Base-by-base conservation (phyloP, 2,888 invertebrate genomes). In the Hedychridium roseum region DNA sequence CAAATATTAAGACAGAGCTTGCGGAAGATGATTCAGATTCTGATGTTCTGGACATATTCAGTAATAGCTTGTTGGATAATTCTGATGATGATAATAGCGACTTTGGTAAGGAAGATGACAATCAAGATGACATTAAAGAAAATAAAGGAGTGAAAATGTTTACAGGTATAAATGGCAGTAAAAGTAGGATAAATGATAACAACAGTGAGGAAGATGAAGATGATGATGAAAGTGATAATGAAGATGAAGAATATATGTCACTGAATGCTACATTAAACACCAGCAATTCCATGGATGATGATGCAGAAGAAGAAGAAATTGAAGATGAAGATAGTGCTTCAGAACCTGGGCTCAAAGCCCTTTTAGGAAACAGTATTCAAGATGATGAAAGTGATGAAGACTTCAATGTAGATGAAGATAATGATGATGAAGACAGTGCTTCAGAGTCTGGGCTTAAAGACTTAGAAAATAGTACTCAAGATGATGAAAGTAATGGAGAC, bases 141-240 rank as follows among this genome's bases (percentile, higher is more conserved):
- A 43, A 35, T 1, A 60, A 54, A 23, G 57, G 53, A 7, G 12
- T 60, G 7, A 48, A 54, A 39, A 60, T 55, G 60, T 55, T 55
- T 27, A 40, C 50, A 18, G 63, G 57, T 20, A 1, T 46, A 14
- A 32, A 27, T 30, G 7, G 32, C 11, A 38, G 11, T 2, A 17
- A 28, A 14, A 18, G 46, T n/a, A 32, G 5, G 5, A 3, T 15
- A 3, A 54, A 57, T 4, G 57, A 54, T 3, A 35, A 18, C 1
- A 45, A 34, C 0, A 18, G 6, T 3, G 28, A 4, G 5, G 34
- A 49, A n/a, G 50, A 57, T 0, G 43, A 35, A 26, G 44, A 56
- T 0, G 46, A 54, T 15, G 43, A 43, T 1, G 54, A 63, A 4
- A 53, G 45, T 15, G 57, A 54, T 16, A 50, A 54, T 6, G 48